Base-by-base conservation (phyloP, 1,140 invertebrate species). In the Drosophila arizonae region DNA sequence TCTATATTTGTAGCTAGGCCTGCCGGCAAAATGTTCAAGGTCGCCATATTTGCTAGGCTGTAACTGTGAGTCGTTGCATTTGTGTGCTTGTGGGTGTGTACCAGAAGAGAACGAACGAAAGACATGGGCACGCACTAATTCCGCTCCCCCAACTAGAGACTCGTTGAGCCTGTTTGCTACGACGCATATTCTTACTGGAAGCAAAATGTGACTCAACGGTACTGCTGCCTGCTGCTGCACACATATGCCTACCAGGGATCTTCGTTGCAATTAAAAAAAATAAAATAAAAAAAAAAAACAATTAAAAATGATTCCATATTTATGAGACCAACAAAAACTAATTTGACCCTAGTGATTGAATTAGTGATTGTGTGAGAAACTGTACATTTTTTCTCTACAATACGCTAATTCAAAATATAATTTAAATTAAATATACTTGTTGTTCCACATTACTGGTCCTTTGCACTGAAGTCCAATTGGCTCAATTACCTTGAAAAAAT, bases 181-280 rank as follows among this genome's bases (percentile, higher is more conserved):
- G 52, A 70, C 72, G 72, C 72, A 74, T 43, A 58, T 70, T 69
- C 58, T 30, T 46, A 65, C 63, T 70, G 43, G 52, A 51, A 73
- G 1, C 1, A 4, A 3, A 39, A 39, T 39, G 36, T 39, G 36
- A 39, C 36, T 39, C 36, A 39, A 39, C 36, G 10, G 36, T 4
- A 4, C 36, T 11, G 11, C 10, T 11, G 9, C 9, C 36, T 11
- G 11, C 10, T 11, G 9, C 9, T 2, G 10, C 33, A 28, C 17
- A 17, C 17, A 17, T 28, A 28, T 28, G 26, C 0, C 0, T 28
- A 6, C 33, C 8, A 36, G 2, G 33, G 33, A 36, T 36, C 10
- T 10, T 9, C 33, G 8, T 36, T 3, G 8, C 21, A 36, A 9
- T 9, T 9, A 9, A 36, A 9, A 10, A 9, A 36, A 9, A 36